Conservation (phyloP, 1,140 invertebrate species). For the Geopemphigus sp. region DNA sequence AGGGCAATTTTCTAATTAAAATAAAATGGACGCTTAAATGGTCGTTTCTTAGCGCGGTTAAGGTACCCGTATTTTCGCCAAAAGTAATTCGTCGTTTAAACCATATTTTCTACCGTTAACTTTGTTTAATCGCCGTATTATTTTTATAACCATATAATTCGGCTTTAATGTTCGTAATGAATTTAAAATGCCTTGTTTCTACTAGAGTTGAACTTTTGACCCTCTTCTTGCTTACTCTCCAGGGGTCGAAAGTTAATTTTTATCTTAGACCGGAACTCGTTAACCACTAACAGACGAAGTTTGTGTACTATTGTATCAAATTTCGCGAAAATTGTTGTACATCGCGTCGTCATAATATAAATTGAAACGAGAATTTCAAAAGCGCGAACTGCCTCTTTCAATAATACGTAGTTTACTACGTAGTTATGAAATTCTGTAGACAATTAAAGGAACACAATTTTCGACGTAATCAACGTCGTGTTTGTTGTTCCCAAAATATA, state of each 20-base stretch:
- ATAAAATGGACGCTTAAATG: too few relatives aligned
- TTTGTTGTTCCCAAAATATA: not conserved
- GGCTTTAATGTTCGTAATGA: slow-evolving; percentile 32
- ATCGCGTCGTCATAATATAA: not conserved
- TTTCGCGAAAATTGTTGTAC: not conserved
- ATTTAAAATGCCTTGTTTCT: slow-evolving; percentile 8
- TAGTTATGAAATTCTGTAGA: not conserved
- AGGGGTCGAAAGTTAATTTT: slow-evolving; percentile 19
- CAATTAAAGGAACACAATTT: not conserved
- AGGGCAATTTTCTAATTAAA: too few relatives aligned
- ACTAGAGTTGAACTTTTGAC: slow-evolving; percentile 36
- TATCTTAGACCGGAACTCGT: slow-evolving; percentile 16
- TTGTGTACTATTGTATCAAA: not conserved
- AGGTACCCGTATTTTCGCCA: too few relatives aligned
- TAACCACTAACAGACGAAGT: slow-evolving; percentile 24
- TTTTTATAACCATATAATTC: slow-evolving; percentile 34
- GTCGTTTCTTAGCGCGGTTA: too few relatives aligned
- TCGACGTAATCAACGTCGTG: not conserved
- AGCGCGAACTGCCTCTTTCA: not conserved
- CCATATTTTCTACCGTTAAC: not conserved
- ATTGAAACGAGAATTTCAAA: not conserved
- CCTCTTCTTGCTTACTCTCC: not conserved
- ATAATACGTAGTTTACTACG: not conserved
- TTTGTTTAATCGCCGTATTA: not conserved
- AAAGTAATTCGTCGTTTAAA: not conserved